Evolutionary conservation across 2,888 invertebrate genomes (phyloP).

Genomic region (Protodeltote pygarga): DNA sequence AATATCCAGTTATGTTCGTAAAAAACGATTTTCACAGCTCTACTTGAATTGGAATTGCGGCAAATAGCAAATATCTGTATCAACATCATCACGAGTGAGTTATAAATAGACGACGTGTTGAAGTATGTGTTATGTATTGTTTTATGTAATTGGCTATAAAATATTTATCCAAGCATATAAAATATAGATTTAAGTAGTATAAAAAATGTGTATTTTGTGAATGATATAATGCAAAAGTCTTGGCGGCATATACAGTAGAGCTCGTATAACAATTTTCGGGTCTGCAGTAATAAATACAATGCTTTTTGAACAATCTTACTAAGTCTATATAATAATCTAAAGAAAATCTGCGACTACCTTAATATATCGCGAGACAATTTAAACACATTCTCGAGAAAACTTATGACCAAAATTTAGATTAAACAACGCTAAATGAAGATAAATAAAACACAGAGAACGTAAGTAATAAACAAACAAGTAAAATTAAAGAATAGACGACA

Average conservation of each 20-base stretch:
- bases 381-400: neutral
- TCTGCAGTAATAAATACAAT: too few species aligned
- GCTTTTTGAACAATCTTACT: too few species aligned
- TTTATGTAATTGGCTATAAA: too few species aligned
- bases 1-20: constrained; percentile 11
- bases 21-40: constrained; percentile 21
- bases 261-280: too few species aligned
- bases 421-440: constrained; percentile 1
- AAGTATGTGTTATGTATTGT: constrained; percentile 15
- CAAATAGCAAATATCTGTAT: constrained; percentile 14
- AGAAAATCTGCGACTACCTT: neutral
- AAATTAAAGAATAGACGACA: constrained; percentile 1
- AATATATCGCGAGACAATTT: neutral
- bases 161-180: too few species aligned
- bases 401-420: neutral
- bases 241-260: too few species aligned
- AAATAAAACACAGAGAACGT: constrained; percentile 1
- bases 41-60: constrained; percentile 19
- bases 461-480: constrained; percentile 1
- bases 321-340: neutral
- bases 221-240: too few species aligned
- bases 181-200: too few species aligned
- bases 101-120: constrained; percentile 19
- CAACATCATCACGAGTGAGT: constrained; percentile 7
- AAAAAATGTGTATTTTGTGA: too few species aligned